Conservation (phyloP, 2,888 invertebrate genomes). For the Microdon myrmicae region DNA sequence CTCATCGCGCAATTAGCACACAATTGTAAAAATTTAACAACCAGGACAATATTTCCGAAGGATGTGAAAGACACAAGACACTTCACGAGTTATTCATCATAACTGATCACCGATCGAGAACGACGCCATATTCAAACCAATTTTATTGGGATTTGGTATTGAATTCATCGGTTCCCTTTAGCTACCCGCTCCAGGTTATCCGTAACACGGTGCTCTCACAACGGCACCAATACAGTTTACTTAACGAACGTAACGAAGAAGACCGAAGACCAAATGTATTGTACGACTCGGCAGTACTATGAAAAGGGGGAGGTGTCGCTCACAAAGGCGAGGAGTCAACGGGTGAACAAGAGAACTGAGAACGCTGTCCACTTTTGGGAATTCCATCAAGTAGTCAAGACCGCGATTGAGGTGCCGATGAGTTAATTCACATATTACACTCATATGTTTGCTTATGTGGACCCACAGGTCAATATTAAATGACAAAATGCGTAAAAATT, state of each 20-base stretch:
- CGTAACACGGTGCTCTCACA: constrained; percentile 12
- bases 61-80: too few species aligned
- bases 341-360: constrained; percentile 30
- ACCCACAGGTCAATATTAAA: constrained; percentile 15
- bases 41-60: too few species aligned
- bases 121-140: too few species aligned
- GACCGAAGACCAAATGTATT: constrained; percentile 15
- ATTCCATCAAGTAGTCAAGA: constrained; percentile 1
- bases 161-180: constrained; percentile 28
- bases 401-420: constrained; percentile 18
- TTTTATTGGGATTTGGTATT: too few species aligned
- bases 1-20: too few species aligned
- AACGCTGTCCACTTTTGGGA: constrained; percentile 18
- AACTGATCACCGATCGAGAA: too few species aligned
- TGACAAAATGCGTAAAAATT: constrained; percentile 17
- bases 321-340: constrained; percentile 13
- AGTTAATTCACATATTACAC: constrained; percentile 12
- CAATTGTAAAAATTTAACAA: too few species aligned
- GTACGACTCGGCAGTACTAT: constrained; percentile 19
- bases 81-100: too few species aligned
- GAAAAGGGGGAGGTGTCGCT: constrained; percentile 4
- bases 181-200: constrained; percentile 21
- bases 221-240: constrained; percentile 12
- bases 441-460: constrained; percentile 3
- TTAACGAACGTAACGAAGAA: constrained; percentile 19